Conservation (phyloP, 2,113 vertebrate species). For the Neoarius graeffei region DNA sequence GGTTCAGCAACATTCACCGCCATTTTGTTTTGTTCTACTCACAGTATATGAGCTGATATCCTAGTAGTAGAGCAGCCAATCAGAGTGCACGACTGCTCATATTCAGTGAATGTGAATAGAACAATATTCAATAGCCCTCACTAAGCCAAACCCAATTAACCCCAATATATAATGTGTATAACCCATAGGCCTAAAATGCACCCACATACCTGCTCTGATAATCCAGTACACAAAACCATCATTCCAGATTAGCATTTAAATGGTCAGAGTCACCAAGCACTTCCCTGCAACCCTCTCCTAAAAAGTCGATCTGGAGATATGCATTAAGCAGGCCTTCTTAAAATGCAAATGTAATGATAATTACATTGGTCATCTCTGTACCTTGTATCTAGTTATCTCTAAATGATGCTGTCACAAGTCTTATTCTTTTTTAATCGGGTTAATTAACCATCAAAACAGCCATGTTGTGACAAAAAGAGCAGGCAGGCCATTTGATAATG, state of each 20-base stretch:
- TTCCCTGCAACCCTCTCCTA: neutral
- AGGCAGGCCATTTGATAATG: constrained; percentile 66
- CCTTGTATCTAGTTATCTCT: constrained; percentile 69
- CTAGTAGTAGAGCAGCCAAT: too few species aligned
- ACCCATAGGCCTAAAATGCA: constrained; percentile 8
- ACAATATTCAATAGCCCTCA: constrained; percentile 15
- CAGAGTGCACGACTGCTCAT: too few species aligned
- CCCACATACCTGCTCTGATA: constrained; percentile 28
- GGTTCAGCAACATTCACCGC: too few species aligned
- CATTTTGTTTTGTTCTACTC: too few species aligned
- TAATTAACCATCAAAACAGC: constrained; percentile 71
- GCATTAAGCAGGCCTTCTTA: constrained; percentile 52
- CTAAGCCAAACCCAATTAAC: constrained; percentile 44
- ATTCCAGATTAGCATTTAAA: constrained; percentile 41
- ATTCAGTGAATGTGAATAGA: too few species aligned
- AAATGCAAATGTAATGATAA: constrained; percentile 68
- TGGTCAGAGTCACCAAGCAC: neutral
- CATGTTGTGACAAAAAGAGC: constrained; percentile 57
- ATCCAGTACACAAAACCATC: constrained; percentile 22
- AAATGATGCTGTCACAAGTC: constrained; percentile 74
- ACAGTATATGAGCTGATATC: too few species aligned
- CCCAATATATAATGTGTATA: neutral
- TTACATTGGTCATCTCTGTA: constrained; percentile 63
- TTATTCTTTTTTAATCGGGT: constrained; percentile 73
- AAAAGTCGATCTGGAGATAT: constrained; percentile 43